phyloP scores from a whole-genome alignment of 2,888 invertebrate species.

The Epiblema foenella region DNA sequence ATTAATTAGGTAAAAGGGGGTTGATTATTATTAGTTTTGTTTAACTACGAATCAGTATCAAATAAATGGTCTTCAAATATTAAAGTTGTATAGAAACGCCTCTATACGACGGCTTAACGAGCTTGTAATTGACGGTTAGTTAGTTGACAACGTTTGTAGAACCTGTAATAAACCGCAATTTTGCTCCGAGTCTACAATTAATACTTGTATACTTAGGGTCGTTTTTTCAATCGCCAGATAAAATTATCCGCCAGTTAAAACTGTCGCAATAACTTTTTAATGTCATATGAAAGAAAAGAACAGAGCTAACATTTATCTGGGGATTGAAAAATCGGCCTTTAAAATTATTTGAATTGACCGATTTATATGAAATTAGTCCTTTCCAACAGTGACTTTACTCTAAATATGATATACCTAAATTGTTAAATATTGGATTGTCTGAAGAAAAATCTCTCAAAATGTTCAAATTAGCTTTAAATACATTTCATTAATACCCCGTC shows the following conservation, averaged over 20 bases:
- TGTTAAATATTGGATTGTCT: too few species aligned
- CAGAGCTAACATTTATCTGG: too few species aligned
- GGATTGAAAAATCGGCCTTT: too few species aligned
- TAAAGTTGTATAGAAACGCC: neutral
- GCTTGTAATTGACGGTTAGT: neutral
- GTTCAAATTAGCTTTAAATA: neutral
- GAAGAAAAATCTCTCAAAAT: neutral
- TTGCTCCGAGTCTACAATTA: neutral
- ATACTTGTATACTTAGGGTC: neutral
- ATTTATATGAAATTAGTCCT: neutral
- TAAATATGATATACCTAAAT: too few species aligned
- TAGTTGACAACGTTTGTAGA: neutral
- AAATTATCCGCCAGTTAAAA: too few species aligned
- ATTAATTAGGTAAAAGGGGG: too few species aligned
- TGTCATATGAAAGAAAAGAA: too few species aligned
- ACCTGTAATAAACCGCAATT: neutral
- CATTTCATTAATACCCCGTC: neutral
- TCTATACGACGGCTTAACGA: slow-evolving; percentile 11
- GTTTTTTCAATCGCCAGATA: too few species aligned
- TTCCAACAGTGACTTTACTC: too few species aligned
- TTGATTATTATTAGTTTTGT: too few species aligned
- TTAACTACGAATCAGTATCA: neutral
- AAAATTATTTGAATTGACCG: neutral
- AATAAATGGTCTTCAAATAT: neutral
- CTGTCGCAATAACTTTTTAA: too few species aligned